These are phyloP conservation scores for Phengaris alcon DNA, from an alignment of 2,888 invertebrate species.

Conservation along the genomic window DNA sequence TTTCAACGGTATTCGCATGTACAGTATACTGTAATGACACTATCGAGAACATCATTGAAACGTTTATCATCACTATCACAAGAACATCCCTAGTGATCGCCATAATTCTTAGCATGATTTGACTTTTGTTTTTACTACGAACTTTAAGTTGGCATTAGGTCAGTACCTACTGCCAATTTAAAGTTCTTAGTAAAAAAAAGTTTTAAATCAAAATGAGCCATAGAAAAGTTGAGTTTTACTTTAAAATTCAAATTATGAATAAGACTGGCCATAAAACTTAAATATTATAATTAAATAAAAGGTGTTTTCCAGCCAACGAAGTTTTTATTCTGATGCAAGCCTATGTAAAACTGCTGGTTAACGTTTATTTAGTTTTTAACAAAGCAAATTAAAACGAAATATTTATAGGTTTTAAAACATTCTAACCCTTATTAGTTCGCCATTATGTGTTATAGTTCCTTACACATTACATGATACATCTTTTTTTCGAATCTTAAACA, in stretches of 20 bases:
- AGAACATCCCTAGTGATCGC: neutral
- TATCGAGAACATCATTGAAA: conserved; percentile 11
- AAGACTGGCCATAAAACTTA: neutral
- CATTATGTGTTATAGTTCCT: neutral
- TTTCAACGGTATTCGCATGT: conserved; percentile 10
- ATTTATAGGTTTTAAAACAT: neutral
- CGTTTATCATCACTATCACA: conserved; percentile 11
- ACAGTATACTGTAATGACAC: neutral
- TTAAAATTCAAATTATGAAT: neutral
- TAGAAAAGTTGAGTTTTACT: too few relatives aligned
- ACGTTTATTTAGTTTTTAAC: conserved; percentile 20
- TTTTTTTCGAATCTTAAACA: conserved; percentile 43
- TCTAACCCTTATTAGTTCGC: neutral
- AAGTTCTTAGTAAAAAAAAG: too few relatives aligned
- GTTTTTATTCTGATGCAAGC: conserved; percentile 29
- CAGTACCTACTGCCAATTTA: too few relatives aligned
- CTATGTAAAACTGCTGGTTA: neutral
- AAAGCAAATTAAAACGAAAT: conserved; percentile 3
- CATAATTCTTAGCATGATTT: neutral
- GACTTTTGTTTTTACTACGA: neutral
- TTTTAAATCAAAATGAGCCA: too few relatives aligned
- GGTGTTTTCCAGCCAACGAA: neutral
- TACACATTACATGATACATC: neutral
- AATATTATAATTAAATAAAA: neutral
- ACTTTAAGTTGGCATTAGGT: neutral